These are phyloP conservation scores for Drosophila nr. perissopoda DNA, from an alignment of 2,888 invertebrate species.

Conservation along the genomic window DNA sequence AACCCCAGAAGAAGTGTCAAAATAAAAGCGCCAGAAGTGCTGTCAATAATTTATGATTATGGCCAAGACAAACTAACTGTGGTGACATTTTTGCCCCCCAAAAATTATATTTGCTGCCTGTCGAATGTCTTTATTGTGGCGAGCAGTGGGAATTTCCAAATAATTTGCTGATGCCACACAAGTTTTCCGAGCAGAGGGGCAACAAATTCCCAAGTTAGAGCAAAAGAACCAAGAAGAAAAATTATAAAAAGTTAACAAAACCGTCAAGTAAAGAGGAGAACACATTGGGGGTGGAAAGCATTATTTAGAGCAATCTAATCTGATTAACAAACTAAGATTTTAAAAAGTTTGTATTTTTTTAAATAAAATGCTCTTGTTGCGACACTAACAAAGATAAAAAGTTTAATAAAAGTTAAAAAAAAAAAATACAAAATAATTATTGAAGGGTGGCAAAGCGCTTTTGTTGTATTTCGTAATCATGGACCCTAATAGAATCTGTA, in stretches of 20 bases:
- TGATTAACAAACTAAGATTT: not conserved
- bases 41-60: slow-evolving; percentile 61
- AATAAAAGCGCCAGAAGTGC: slow-evolving; percentile 6
- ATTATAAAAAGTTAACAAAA: slow-evolving; percentile 1
- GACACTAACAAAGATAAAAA: not conserved
- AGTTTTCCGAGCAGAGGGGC: not conserved
- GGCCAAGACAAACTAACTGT: slow-evolving; percentile 17
- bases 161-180: slow-evolving; percentile 16
- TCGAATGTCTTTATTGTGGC: slow-evolving; percentile 36
- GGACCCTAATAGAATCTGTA: not conserved
- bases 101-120: slow-evolving; percentile 20
- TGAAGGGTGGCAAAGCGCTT: not conserved
- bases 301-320: not conserved
- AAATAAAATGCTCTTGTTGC: not conserved
- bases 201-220: not conserved
- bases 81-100: slow-evolving; percentile 35
- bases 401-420: not conserved
- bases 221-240: not conserved
- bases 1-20: not conserved
- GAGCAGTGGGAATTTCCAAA: not conserved
- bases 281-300: not conserved
- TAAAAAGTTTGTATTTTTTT: not conserved
- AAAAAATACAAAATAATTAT: not conserved
- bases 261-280: not conserved
- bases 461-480: no score